phyloP scores from a whole-genome alignment of 2,888 invertebrate species.

The Heliconius erato region DNA sequence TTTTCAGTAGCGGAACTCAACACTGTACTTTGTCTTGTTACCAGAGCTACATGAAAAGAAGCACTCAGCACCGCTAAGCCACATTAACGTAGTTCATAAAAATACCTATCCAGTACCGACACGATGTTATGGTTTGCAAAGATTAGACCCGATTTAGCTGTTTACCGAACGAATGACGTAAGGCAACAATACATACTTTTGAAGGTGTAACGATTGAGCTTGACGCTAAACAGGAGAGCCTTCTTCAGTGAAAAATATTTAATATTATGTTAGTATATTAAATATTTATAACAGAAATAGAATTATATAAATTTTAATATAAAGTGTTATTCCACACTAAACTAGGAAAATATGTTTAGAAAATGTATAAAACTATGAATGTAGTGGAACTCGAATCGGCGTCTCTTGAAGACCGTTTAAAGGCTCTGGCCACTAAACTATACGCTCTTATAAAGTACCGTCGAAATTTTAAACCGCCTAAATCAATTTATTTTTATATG shows the following conservation, averaged over 20 bases:
- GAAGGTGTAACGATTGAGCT: not conserved
- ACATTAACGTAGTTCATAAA: not conserved
- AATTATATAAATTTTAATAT: not conserved
- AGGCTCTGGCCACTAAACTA: not conserved
- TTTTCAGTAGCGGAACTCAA: too few species aligned
- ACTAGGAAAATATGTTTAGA: not conserved
- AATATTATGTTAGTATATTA: too few species aligned
- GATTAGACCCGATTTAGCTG: not conserved
- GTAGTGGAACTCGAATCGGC: not conserved
- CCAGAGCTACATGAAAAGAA: too few species aligned
- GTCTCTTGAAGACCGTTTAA: not conserved
- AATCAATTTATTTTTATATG: too few species aligned
- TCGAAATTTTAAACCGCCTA: too few species aligned
- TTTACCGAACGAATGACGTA: constrained; percentile 6
- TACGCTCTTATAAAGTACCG: too few species aligned
- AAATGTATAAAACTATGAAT: not conserved
- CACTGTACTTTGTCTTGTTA: too few species aligned
- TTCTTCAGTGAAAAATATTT: not conserved
- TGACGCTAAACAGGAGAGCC: not conserved
- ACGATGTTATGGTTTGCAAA: constrained; percentile 7
- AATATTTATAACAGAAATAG: not conserved
- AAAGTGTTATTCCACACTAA: not conserved
- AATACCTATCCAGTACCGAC: constrained; percentile 4
- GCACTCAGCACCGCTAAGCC: not conserved
- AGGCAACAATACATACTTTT: constrained; percentile 4